phyloP scores from a whole-genome alignment of 2,888 invertebrate species.

The Microplitis deprimator region DNA sequence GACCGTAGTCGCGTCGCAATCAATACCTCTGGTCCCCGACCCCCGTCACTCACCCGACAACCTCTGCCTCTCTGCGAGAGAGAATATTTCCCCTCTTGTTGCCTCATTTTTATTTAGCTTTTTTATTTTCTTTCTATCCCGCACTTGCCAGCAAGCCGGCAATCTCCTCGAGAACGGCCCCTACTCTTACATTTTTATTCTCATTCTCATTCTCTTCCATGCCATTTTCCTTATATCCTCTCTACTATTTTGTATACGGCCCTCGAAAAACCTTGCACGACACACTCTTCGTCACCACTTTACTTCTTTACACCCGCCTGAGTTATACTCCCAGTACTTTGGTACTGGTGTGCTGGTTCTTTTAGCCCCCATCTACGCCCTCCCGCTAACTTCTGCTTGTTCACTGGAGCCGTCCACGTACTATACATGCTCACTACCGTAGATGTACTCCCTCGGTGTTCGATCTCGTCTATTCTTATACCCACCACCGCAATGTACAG shows the following conservation, averaged over 20 bases:
- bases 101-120: slow-evolving; percentile 47
- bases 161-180: slow-evolving; percentile 2
- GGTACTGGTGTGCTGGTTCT: slow-evolving; percentile 2
- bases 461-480: slow-evolving; percentile 40
- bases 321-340: too few relatives aligned
- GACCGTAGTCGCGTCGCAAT: slow-evolving; percentile 63
- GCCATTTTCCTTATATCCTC: slow-evolving; percentile 7
- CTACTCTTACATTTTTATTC: not conserved
- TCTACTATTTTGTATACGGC: not conserved
- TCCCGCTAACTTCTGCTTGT: not conserved
- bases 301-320: slow-evolving; percentile 14
- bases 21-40: slow-evolving; percentile 66
- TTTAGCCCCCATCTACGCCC: slow-evolving; percentile 22
- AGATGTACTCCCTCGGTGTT: slow-evolving; percentile 25
- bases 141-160: slow-evolving; percentile 30
- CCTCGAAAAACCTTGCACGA: slow-evolving; percentile 27
- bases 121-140: slow-evolving; percentile 20
- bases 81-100: slow-evolving; percentile 57
- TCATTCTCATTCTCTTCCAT: slow-evolving; percentile 11
- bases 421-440: not conserved
- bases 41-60: slow-evolving; percentile 66
- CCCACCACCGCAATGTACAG: not conserved
- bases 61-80: slow-evolving; percentile 35
- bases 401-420: not conserved
- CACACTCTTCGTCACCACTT: slow-evolving; percentile 38